A percentile compares a stretch with the other conserved stretches of the same genome.
phyloP scores from a whole-genome alignment of 2,888 invertebrate genomes.

The Halictus ligatus region DNA sequence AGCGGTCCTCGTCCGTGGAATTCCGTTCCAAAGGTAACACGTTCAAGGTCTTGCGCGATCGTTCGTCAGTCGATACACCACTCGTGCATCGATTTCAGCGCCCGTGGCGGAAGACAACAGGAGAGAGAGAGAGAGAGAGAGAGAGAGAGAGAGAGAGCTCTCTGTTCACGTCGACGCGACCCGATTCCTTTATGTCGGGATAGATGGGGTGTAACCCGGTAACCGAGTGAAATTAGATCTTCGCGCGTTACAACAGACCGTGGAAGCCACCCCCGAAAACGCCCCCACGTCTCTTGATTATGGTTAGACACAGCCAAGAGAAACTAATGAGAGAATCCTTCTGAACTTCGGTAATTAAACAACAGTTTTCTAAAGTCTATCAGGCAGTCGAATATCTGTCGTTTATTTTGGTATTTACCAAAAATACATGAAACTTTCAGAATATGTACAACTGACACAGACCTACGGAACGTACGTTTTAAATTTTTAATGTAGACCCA shows the following conservation, averaged over 20 bases:
- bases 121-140: neutral
- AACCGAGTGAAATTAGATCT: conserved; percentile 25
- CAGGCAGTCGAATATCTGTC: no score
- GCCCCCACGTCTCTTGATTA: neutral
- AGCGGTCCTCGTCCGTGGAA: conserved; percentile 10
- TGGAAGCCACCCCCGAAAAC: neutral
- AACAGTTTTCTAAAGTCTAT: neutral
- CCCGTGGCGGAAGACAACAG: conserved; percentile 26
- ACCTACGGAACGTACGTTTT: no score
- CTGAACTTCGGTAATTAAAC: neutral
- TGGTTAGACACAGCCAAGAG: neutral
- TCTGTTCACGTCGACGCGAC: conserved; percentile 50
- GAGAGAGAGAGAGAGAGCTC: conserved; percentile 23
- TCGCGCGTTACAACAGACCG: conserved; percentile 3
- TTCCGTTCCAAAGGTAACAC: conserved; percentile 26
- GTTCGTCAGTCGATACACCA: conserved; percentile 40
- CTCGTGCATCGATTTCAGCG: conserved; percentile 29
- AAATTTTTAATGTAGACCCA: no score
- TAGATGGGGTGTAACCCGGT: conserved; percentile 6
- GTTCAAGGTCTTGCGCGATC: conserved; percentile 43
- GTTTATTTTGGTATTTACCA: no score
- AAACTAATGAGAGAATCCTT: neutral
- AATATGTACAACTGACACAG: no score
- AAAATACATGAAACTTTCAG: no score
- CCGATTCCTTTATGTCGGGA: conserved; percentile 55